These are phyloP conservation scores for Agapornis roseicollis DNA, from an alignment of 2,113 vertebrate species.

Conservation along the genomic window DNA sequence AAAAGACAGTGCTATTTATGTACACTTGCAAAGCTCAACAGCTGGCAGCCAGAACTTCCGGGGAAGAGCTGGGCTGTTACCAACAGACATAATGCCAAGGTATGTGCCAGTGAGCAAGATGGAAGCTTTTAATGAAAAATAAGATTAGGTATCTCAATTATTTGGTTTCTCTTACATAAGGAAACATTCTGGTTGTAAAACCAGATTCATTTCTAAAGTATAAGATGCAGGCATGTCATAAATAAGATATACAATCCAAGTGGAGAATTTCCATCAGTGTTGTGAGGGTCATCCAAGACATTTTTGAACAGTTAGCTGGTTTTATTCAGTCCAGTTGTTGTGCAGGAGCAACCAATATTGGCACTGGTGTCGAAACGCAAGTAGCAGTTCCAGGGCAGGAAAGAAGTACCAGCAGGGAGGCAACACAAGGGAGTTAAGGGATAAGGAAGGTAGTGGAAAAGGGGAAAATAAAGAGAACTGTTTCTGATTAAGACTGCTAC, in stretches of 20 bases:
- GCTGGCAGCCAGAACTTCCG: not conserved
- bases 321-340: not conserved
- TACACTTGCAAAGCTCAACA: not conserved
- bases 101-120: not conserved
- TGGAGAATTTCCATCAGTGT: not conserved
- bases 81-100: not conserved
- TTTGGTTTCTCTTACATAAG: not conserved
- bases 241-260: not conserved
- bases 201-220: rapidly evolving
- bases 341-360: not conserved
- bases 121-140: not conserved
- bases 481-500: not conserved
- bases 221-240: rapidly evolving
- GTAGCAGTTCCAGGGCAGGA: not conserved
- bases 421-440: not conserved
- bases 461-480: not conserved
- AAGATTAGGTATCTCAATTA: not conserved
- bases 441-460: not conserved
- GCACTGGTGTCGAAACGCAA: not conserved
- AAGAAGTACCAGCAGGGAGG: not conserved
- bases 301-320: not conserved
- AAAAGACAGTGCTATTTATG: not conserved
- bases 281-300: not conserved
- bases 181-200: not conserved
- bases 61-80: not conserved